Base-by-base conservation (phyloP, 2,888 invertebrate genomes). In the Mesorhabditis spiculigera region DNA sequence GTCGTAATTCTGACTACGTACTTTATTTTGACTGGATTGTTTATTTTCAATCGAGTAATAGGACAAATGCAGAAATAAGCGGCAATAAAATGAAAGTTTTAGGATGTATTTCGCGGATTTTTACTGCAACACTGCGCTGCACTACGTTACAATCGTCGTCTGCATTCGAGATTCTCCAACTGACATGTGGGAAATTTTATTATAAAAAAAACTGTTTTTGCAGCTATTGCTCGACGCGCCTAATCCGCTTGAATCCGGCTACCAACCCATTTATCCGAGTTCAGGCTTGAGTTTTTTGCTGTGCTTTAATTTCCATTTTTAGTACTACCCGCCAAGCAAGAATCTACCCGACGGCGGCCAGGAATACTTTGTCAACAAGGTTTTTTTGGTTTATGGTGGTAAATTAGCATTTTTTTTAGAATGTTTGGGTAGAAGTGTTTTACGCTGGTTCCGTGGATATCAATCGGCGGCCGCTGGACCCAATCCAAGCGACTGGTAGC, bases 61-160 rank as follows among this genome's bases (percentile, higher is more conserved):
- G 28, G 28, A 28, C 28, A 28, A 28, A 28, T 28, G 28, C 28
- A 28, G 28, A 28, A 28, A 28, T 28, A 28, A 28, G 58, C n/a
- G 58, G 3, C 58, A 10, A 50, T 2, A 13, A 10, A 50, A 50
- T n/a, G 8, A 13, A 10, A 50, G 3, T 2, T 50, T 50, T 50
- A 50, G 58, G n/a, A 50, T 50, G 58, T 86, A 86, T 70, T 86
- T 86, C 70, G 79, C 84, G n/a, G 86, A 86, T 71, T 86, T 86
- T 76, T 86, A 86, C 76, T 86, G 86, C 75, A 85, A 84, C 75
- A 75, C 78, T 64, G 67, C 69, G 13, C 74, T 75, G 5, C 86
- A 86, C 75, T 86, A 86, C 69, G 81, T 86, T 10, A 86, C 86
- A 0, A 69, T 86, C 5, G 85, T 86, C 5, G 68, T 86, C 5